Conservation (phyloP, 2,797 vertebrate genomes). For the Coreius guichenoti region DNA sequence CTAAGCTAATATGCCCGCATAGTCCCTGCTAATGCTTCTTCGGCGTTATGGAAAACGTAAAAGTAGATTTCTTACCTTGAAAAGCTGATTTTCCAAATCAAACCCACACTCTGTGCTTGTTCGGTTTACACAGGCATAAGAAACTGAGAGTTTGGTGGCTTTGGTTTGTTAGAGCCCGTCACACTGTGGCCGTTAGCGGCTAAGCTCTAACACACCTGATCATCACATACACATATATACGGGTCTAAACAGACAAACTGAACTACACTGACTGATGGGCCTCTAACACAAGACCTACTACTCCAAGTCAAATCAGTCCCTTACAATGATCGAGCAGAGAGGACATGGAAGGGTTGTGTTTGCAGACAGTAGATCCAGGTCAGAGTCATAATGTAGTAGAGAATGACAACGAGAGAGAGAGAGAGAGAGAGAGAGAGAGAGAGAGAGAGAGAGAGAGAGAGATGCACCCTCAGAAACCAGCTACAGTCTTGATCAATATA, state of each 20-base stretch:
- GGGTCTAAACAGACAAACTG: background rate
- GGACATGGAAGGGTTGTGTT: conserved; percentile 1
- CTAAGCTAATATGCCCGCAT: conserved; percentile 39
- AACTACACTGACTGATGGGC: conserved; percentile 19
- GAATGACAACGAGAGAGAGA: background rate
- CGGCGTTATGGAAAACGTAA: background rate
- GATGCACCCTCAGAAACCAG: background rate
- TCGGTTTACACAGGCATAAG: background rate
- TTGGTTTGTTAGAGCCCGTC: conserved; percentile 3
- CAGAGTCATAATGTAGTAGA: conserved; percentile 25
- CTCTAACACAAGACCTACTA: background rate
- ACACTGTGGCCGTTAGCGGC: conserved; percentile 37
- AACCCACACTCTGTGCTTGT: background rate
- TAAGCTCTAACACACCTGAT: conserved; percentile 41
- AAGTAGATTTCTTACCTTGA: conserved; percentile 39
- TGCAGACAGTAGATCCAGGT: conserved; percentile 6
- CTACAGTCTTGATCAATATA: background rate
- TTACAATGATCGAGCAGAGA: background rate
- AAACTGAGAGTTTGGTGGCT: background rate
- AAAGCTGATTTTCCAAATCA: background rate
- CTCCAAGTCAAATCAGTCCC: background rate
- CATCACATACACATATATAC: conserved; percentile 9
- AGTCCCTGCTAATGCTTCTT: background rate
- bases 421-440: background rate
- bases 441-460: background rate